A percentile compares a stretch with the other conserved stretches of the same genome.
These are phyloP conservation scores for Coecobrya sp. DNA, from an alignment of 2,888 invertebrate species.

Conservation along the genomic window DNA sequence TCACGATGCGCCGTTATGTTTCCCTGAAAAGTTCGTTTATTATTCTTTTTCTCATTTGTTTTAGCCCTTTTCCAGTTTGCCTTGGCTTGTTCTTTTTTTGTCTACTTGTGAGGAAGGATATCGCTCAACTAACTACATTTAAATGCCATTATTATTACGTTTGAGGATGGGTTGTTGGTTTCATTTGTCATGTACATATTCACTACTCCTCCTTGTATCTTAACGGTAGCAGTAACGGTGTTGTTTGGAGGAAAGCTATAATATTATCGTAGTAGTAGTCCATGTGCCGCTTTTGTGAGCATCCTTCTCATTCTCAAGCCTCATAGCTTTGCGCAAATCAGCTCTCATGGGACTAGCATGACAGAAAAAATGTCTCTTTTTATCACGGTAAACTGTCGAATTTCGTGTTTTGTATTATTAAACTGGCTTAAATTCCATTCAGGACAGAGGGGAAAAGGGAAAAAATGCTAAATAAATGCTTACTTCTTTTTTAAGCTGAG, in stretches of 20 bases:
- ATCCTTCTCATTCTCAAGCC: conserved; percentile 76
- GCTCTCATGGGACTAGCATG: conserved; percentile 85
- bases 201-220: conserved; percentile 3
- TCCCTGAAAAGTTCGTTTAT: conserved; percentile 71
- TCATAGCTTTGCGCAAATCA: conserved; percentile 82
- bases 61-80: conserved; percentile 49
- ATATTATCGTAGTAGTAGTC: not conserved
- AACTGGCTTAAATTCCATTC: conserved; percentile 64
- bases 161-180: conserved; percentile 71
- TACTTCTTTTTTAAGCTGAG: conserved; percentile 78
- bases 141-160: conserved; percentile 66
- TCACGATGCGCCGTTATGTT: no score
- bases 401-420: conserved; percentile 84
- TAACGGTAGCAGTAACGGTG: conserved; percentile 29
- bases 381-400: conserved; percentile 87
- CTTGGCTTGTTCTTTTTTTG: conserved; percentile 26
- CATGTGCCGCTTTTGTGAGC: not conserved
- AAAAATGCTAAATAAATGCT: conserved; percentile 83
- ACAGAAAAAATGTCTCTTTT: conserved; percentile 86
- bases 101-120: conserved; percentile 49
- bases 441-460: conserved; percentile 44
- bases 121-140: conserved; percentile 65
- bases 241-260: not conserved
- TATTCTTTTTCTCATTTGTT: conserved; percentile 64
- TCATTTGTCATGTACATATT: conserved; percentile 71